Percentiles rank a stretch among this genome's conserved stretches.
Evolutionary conservation across 2,113 vertebrate species (phyloP).

Genomic region (Oncorhynchus kisutch): DNA sequence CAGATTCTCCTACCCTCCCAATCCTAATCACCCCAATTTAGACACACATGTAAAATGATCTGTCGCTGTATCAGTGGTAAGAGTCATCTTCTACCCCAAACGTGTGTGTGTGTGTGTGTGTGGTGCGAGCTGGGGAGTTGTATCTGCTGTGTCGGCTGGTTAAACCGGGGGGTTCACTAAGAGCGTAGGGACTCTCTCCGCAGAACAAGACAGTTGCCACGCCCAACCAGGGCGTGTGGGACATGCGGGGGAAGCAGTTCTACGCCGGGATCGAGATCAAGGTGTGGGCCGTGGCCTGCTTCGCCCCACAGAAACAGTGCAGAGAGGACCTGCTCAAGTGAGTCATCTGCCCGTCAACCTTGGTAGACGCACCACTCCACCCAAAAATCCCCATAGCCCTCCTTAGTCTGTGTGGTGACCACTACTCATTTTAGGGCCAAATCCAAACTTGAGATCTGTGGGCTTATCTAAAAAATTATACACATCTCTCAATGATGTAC

Average conservation of each 20-base stretch:
- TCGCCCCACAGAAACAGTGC: constrained; percentile 98
- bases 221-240: constrained; percentile 98
- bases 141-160: constrained; percentile 38
- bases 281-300: constrained; percentile 99
- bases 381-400: neutral
- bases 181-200: constrained; percentile 74
- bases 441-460: too few species aligned
- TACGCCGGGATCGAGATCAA: constrained; percentile 99
- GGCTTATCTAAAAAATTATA: too few species aligned
- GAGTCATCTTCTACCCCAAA: too few species aligned
- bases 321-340: constrained; percentile 96
- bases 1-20: too few species aligned
- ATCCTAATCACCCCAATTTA: too few species aligned
- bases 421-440: too few species aligned
- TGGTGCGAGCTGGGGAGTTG: neutral
- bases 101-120: neutral
- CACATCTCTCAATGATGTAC: too few species aligned
- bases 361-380: neutral
- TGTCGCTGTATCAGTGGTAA: too few species aligned
- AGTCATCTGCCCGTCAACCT: constrained; percentile 60
- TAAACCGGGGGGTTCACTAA: constrained; percentile 73
- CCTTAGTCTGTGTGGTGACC: too few species aligned
- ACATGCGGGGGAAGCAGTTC: constrained; percentile 99
- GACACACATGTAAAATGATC: too few species aligned
- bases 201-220: constrained; percentile 99